Evolutionary conservation across 2,888 invertebrate genomes (phyloP), one percentile per base, ranked within the genome.

Genomic region (Rhingia campestris): DNA sequence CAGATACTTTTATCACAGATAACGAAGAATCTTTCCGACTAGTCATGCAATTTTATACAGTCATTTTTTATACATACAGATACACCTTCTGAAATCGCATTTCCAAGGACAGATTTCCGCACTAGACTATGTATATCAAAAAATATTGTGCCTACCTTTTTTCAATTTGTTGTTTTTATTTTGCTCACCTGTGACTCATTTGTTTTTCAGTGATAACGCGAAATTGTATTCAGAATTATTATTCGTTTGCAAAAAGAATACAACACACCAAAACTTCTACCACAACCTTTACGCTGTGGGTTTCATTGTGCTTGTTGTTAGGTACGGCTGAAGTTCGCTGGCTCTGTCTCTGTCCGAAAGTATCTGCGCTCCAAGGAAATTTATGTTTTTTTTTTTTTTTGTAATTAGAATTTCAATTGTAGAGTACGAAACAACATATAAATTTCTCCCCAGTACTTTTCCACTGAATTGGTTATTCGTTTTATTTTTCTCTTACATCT

Each of bases 391-490:
- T 22, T 22, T 67, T 58, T 47, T 61, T 81, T 76, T 22, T 22
- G 1, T 76, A 76, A 81, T 76, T 72, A 67, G 72, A 72, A 76
- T 72, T 82, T 63, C 63, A 73, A 67, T 77, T 82, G 72, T 77
- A 77, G 77, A 58, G 33, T 43, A 9, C 6, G 63, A 67, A 77
- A 61, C 66, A 51, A 56, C 53, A 67, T 59, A 56, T 56, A 81
- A 77, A 77, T 82, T 82, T 77, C 67, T 77, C 67, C 43, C 22
- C 81, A 63, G 81, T 82, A 82, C 67, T 82, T 82, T 82, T 82
- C 81, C 81, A 77, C 63, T 72, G 59, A 51, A 37, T 49, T 49
- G 58, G 53, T 67, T 7, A 33, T 33, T 12, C 10, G 4, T 30
- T 37, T 58, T 58, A 39, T 58, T 58, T 58, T 70, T 47, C 39